phyloP scores from a whole-genome alignment of 30 jellyfish, hydroid and myxozoan genomes.

The Aurelia aurita complex sp. Pacific region DNA sequence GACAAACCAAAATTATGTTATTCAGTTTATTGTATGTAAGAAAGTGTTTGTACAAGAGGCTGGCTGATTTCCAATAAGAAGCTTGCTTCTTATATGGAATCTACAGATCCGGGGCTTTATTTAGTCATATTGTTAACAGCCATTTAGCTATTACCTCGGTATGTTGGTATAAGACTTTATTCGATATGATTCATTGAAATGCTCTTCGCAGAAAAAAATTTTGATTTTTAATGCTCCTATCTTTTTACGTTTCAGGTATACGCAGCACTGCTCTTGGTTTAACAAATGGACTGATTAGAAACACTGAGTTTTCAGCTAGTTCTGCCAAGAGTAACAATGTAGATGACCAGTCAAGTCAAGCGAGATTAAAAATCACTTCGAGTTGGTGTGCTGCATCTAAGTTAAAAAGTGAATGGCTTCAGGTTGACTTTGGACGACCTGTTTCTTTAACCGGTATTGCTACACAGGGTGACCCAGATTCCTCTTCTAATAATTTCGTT shows the following conservation, averaged over 20 bases:
- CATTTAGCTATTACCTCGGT: too few species aligned
- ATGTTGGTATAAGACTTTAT: too few species aligned
- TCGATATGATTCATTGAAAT: too few species aligned
- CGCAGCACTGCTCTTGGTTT: not conserved
- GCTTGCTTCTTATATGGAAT: too few species aligned
- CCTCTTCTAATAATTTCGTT: not conserved
- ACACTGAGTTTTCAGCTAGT: not conserved
- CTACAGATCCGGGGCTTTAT: too few species aligned
- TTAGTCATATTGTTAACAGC: too few species aligned
- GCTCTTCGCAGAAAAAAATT: too few species aligned
- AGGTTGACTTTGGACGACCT: not conserved
- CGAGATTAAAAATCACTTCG: not conserved
- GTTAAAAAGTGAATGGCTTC: not conserved
- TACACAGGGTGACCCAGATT: not conserved
- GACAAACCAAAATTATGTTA: too few species aligned
- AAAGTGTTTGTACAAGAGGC: too few species aligned
- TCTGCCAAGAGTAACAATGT: not conserved
- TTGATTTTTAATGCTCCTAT: too few species aligned
- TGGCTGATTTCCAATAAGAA: too few species aligned
- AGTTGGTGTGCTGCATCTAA: not conserved
- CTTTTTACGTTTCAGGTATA: not conserved
- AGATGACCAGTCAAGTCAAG: not conserved
- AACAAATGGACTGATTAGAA: not conserved
- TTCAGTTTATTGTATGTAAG: too few species aligned
- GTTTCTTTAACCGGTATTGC: not conserved